These are phyloP conservation scores for Liparis tanakae DNA, from an alignment of 2,797 vertebrate genomes.

Conservation along the genomic window DNA sequence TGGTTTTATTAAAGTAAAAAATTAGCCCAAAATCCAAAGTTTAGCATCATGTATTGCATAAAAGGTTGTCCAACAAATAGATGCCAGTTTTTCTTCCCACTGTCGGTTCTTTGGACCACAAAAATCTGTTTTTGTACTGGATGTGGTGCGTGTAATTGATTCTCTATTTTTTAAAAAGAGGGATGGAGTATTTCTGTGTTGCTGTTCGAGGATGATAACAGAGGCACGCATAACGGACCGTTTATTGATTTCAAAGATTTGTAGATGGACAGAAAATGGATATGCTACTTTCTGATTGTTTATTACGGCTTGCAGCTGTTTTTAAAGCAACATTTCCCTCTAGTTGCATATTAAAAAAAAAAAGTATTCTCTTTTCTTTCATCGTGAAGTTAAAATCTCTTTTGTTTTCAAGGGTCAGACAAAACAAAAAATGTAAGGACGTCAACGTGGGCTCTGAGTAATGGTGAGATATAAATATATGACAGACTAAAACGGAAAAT, in stretches of 20 bases:
- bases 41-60: neutral
- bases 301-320: too few species aligned
- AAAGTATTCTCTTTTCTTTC: too few species aligned
- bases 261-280: neutral
- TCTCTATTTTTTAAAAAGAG: neutral
- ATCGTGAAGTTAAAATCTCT: too few species aligned
- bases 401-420: too few species aligned
- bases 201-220: neutral
- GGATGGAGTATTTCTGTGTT: neutral
- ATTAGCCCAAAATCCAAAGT: neutral
- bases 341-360: too few species aligned
- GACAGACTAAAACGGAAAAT: too few species aligned
- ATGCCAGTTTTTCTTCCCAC: neutral
- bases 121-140: neutral
- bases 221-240: neutral
- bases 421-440: neutral
- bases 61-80: neutral
- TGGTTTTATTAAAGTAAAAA: neutral
- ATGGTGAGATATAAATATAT: neutral
- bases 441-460: neutral
- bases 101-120: neutral
- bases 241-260: too few species aligned
- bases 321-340: too few species aligned
- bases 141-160: slow-evolving; percentile 2
- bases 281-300: too few species aligned